Conservation (phyloP, 2,797 vertebrate species). For the Lacerta agilis region DNA sequence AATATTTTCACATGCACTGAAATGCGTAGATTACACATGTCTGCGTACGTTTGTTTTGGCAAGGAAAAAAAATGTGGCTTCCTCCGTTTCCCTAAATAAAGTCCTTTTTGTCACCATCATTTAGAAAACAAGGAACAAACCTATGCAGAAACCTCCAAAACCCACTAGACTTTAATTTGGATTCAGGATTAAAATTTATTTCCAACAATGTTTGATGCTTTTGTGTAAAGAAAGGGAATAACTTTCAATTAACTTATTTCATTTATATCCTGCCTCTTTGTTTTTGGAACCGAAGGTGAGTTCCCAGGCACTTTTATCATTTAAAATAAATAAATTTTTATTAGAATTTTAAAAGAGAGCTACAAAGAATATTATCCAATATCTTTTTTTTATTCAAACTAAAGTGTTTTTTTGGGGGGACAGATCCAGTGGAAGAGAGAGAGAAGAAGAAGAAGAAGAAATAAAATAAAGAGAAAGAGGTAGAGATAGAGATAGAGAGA, state of each 20-base stretch:
- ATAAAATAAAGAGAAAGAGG: no score
- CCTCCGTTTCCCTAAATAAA: conserved; percentile 71
- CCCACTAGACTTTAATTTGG: background rate
- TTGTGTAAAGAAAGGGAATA: background rate
- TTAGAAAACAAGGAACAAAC: background rate
- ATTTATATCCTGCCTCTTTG: background rate
- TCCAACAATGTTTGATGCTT: background rate
- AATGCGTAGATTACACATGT: conserved; percentile 62
- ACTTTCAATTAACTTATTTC: background rate
- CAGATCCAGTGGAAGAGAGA: no score
- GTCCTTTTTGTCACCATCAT: conserved; percentile 57
- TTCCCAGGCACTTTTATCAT: background rate
- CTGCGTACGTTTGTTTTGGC: conserved; percentile 77
- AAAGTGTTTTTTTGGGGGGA: no score
- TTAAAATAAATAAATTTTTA: no score
- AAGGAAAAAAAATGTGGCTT: conserved; percentile 57
- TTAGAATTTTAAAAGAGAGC: no score
- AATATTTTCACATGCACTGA: conserved; percentile 74
- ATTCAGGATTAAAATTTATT: background rate
- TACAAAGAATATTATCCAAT: no score
- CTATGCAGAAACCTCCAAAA: conserved; percentile 33
- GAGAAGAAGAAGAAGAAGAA: no score
- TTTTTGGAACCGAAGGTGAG: background rate
- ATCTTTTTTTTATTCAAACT: no score
- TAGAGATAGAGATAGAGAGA: no score